These are phyloP conservation scores for Euclidia mi DNA, from an alignment of 2,888 invertebrate genomes.

Conservation along the genomic window DNA sequence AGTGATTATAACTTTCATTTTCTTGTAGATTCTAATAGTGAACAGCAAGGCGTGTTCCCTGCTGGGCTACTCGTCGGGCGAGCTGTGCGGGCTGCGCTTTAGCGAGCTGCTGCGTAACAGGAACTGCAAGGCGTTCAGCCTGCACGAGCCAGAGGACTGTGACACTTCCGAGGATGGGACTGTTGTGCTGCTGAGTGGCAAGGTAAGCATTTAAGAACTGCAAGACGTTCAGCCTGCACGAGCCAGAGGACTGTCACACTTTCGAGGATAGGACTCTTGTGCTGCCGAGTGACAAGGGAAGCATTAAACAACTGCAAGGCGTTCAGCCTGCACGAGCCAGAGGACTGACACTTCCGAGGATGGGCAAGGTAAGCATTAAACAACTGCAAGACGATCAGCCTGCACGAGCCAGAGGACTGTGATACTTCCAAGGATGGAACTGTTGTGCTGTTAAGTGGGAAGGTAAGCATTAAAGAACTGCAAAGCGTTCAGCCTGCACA, in stretches of 20 bases:
- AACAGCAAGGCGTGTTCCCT: constrained; percentile 92
- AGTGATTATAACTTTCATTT: too few relatives aligned
- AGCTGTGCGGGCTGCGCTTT: constrained; percentile 87
- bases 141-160: constrained; percentile 86
- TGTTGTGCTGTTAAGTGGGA: constrained; percentile 91
- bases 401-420: constrained; percentile 86
- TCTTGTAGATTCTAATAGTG: constrained; percentile 91
- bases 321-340: constrained; percentile 84
- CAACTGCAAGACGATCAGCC: constrained; percentile 82
- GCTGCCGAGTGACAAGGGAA: constrained; percentile 91
- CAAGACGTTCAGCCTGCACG: constrained; percentile 84
- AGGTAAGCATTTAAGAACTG: constrained; percentile 89
- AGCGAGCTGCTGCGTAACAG: constrained; percentile 87
- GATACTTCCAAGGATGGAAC: constrained; percentile 90
- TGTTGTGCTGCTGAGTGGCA: constrained; percentile 91
- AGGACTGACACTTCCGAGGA: constrained; percentile 87
- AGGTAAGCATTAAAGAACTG: constrained; percentile 89
- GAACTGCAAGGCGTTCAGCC: constrained; percentile 83
- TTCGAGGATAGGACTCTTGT: constrained; percentile 90
- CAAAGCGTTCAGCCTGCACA: constrained; percentile 84
- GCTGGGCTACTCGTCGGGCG: constrained; percentile 89
- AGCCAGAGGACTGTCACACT: constrained; percentile 85
- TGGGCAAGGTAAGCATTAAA: constrained; percentile 90
- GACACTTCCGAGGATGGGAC: constrained; percentile 90
- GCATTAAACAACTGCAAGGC: constrained; percentile 84